Evolutionary conservation across 1,140 invertebrate genomes (phyloP), one percentile per base, ranked within the genome.

Genomic region (Drosophila fuyamai): DNA sequence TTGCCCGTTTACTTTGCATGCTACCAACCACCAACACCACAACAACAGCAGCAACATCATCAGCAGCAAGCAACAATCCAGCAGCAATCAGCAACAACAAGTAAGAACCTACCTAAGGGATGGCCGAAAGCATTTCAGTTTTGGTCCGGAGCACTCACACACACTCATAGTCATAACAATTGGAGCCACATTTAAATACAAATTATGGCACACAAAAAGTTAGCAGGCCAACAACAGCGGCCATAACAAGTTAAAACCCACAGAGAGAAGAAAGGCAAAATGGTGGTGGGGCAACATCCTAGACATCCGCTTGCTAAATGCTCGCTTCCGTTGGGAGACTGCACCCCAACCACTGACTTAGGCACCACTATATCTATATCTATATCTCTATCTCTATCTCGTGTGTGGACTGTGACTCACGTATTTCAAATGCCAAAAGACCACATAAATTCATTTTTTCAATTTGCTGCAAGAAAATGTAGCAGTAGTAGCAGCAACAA

Each of bases 1-100:
- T 82, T 76, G 79, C 83, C 67, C 79, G 83, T 79, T 88, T 88
- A 85, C 79, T 86, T 88, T 86, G 82, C 82, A 86, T 86, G 82
- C 76, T 44, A 79, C 65, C 83, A 51, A 66, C 44, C 73, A 81
- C 36, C 79, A 76, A 23, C 77, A 72, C 48, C 50, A 80, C 27
- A 23, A 47, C 44, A 36, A 48, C 76, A 65, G 32, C 72, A 63
- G 50, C 79, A 65, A 59, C 79, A 82, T 44, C 80, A 53, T 68
- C 29, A 79, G 40, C 77, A 72, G 72, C 78, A 60, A 73, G 70
- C 68, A 75, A 43, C 72, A 55, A 41, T 40, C 58, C 51, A 76
- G 61, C 73, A 54, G 62, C 73, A 76, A 59, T 53, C 74, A 76
- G 54, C 74, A 76, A 67, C 54, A 57, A 48, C 48, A 76, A 75